Evolutionary conservation across 1,140 invertebrate genomes (phyloP), one percentile per base, ranked within the genome.

Genomic region (Polyergus mexicanus): DNA sequence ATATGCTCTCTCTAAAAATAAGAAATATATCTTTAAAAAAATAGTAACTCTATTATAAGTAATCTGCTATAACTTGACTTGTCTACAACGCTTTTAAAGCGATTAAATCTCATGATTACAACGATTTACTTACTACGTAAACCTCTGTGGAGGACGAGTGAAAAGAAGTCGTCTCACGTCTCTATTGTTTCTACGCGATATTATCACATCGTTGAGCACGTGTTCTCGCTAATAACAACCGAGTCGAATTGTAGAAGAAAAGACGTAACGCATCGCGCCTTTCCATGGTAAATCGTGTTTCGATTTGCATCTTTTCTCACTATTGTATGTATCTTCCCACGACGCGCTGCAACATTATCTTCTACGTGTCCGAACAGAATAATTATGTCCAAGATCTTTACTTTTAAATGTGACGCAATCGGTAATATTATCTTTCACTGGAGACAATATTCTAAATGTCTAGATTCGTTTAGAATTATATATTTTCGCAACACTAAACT

Each of bases 311-410:
- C 81, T 84, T 84, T 77, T 84, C 81, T 84, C 81, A 66, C 81
- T 66, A 84, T 84, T 84, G 81, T 84, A 65, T 28, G 71, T 22
- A 54, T 84, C 74, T 77, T 84, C 74, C 72, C 81, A 77, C 58
- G 72, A 77, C 54, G n/a, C 11, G 44, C 16, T 51, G 22, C 35
- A 65, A 65, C 13, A 83, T 72, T 83, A 74, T 74, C 28, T 13
- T 80, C 32, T 60, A 83, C 68, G 78, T 60, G 54, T 60, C 38
- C 38, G 28, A n/a, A 60, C 56, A 68, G 47, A 68, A 58, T 8
- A 44, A 74, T 83, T 83, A 35, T 41, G 16, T 71, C 51, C 0
- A 16, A 44, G 51, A 47, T 44, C 77, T 80, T 80, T 32, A 60
- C 51, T 60, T 81, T 72, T 81, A n/a, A n/a, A 58, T n/a, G n/a